These are phyloP conservation scores for Lophochroa leadbeateri DNA, from an alignment of 2,113 vertebrate species.

Conservation along the genomic window DNA sequence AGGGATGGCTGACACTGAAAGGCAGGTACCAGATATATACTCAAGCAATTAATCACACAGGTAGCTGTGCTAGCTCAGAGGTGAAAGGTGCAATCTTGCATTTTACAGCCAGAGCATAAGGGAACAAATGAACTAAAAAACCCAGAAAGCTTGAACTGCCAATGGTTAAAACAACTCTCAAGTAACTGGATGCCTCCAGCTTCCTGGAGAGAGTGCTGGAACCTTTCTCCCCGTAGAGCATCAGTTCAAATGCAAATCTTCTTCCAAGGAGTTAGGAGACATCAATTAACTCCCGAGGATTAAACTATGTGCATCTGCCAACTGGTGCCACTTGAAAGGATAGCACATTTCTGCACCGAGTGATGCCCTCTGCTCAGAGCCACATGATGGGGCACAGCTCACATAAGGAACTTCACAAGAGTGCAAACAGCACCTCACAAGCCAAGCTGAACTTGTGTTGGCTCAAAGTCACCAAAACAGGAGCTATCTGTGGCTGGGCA, in stretches of 20 bases:
- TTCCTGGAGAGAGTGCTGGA: background rate
- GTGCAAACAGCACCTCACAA: background rate
- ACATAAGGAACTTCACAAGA: background rate
- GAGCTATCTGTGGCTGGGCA: background rate
- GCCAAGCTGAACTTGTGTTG: background rate
- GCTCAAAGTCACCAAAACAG: background rate
- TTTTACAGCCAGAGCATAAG: background rate
- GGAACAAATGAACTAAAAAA: background rate
- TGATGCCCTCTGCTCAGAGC: background rate
- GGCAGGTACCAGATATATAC: background rate
- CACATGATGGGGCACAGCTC: background rate
- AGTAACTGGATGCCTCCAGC: background rate
- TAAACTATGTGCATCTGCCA: background rate
- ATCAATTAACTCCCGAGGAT: background rate
- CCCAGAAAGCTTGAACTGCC: background rate
- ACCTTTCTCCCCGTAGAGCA: background rate
- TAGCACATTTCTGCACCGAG: background rate
- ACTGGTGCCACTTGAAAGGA: background rate
- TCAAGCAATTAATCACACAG: background rate
- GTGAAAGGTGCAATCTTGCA: slow-evolving; percentile 12
- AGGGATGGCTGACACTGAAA: background rate
- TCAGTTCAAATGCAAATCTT: background rate
- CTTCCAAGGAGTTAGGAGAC: background rate
- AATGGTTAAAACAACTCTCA: background rate
- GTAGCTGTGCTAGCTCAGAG: background rate